Conservation (phyloP, 2,888 invertebrate species). For the Melangyna quadrimaculata region DNA sequence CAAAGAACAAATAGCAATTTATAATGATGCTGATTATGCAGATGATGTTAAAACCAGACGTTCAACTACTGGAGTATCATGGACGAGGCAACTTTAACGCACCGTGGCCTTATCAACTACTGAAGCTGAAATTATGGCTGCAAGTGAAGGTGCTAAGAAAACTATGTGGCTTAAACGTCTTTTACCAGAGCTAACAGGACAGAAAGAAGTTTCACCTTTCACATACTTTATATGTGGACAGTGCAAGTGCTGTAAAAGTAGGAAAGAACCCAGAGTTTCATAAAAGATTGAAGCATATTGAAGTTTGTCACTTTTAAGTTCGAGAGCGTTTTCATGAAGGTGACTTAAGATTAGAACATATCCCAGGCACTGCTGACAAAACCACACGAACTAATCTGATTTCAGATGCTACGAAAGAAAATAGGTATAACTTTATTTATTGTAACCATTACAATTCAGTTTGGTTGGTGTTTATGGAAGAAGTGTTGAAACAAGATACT, state of each 20-base stretch:
- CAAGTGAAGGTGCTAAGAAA: too few species aligned
- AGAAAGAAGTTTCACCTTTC: not conserved
- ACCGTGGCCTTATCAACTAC: too few species aligned
- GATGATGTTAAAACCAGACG: too few species aligned
- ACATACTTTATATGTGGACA: too few species aligned
- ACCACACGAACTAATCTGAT: not conserved
- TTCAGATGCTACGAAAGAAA: too few species aligned
- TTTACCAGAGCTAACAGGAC: not conserved
- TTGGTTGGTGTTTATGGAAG: not conserved
- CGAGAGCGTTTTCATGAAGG: not conserved
- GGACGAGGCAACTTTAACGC: too few species aligned
- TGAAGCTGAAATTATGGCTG: too few species aligned
- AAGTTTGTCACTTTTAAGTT: not conserved
- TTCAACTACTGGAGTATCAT: too few species aligned
- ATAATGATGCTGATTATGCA: not conserved
- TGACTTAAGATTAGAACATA: not conserved
- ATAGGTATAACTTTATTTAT: not conserved
- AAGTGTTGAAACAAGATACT: not conserved
- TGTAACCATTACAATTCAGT: not conserved
- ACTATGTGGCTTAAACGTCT: constrained; percentile 5
- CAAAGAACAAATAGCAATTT: not conserved
- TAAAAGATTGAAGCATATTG: not conserved
- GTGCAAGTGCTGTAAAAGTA: not conserved
- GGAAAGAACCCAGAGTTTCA: not conserved
- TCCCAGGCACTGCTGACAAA: not conserved